Conservation (phyloP, 2,888 invertebrate genomes). For the Polydrusus pterygomalis region DNA sequence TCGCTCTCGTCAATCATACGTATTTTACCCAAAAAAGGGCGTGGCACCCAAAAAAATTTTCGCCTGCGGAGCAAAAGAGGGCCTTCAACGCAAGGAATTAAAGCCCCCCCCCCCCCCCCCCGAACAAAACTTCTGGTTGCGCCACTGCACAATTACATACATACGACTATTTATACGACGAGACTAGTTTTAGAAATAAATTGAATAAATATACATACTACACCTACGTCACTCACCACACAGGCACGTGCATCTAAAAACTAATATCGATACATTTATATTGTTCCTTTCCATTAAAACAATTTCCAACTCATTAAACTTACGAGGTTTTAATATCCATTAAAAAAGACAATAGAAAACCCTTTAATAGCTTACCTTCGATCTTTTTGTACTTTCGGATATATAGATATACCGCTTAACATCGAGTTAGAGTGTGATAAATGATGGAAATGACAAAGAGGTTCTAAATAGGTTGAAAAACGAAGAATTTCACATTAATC, state of each 20-base stretch:
- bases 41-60: too few relatives aligned
- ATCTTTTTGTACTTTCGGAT: constrained; percentile 20
- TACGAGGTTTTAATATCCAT: constrained; percentile 10
- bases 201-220: too few relatives aligned
- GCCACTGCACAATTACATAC: too few relatives aligned
- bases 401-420: constrained; percentile 14
- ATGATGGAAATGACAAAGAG: constrained; percentile 30
- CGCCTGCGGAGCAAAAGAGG: too few relatives aligned
- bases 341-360: constrained; percentile 18
- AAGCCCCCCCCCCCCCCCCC: too few relatives aligned
- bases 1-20: too few relatives aligned
- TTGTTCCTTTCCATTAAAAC: background rate
- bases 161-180: too few relatives aligned
- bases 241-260: background rate
- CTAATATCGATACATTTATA: background rate
- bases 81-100: too few relatives aligned
- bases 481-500: constrained; percentile 24
- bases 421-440: constrained; percentile 23
- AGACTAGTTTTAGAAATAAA: too few relatives aligned
- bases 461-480: constrained; percentile 28
- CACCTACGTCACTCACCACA: background rate
- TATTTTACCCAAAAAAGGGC: too few relatives aligned
- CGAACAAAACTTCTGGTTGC: too few relatives aligned
- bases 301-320: constrained; percentile 9
- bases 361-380: constrained; percentile 12